A percentile compares a stretch with the other conserved stretches of the same genome.
phyloP scores from a whole-genome alignment of 2,888 invertebrate genomes.

The Acleris laterana region DNA sequence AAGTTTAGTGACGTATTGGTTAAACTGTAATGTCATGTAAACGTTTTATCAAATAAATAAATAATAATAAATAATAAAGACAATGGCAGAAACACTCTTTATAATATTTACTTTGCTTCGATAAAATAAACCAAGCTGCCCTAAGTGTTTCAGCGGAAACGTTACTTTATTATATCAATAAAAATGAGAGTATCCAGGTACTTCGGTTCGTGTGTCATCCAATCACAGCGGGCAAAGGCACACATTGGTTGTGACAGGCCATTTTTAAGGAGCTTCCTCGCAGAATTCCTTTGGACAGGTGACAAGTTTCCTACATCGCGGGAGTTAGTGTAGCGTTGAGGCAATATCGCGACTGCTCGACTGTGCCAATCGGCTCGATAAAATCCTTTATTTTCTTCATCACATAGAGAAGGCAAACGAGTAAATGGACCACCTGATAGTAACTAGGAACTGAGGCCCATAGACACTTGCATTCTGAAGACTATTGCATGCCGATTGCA shows the following conservation, averaged over 20 bases:
- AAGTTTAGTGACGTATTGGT: no score
- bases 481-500: no score
- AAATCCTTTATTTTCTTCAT: neutral
- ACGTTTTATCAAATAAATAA: no score
- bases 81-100: no score
- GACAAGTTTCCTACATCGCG: conserved; percentile 50
- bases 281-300: conserved; percentile 58
- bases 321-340: conserved; percentile 39
- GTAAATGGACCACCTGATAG: no score
- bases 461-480: no score
- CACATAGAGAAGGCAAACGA: neutral
- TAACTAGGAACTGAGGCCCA: no score
- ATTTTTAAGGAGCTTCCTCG: conserved; percentile 49
- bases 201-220: conserved; percentile 6
- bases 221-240: conserved; percentile 23
- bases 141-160: neutral
- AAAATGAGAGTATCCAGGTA: conserved; percentile 4
- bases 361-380: conserved; percentile 17
- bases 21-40: no score
- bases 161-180: neutral
- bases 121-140: no score
- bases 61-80: no score
- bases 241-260: conserved; percentile 48
- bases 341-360: conserved; percentile 1
- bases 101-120: no score